Percentiles rank a stretch among this genome's conserved stretches.
Conservation (phyloP, 2,888 invertebrate genomes). For the Limnephilus marmoratus region DNA sequence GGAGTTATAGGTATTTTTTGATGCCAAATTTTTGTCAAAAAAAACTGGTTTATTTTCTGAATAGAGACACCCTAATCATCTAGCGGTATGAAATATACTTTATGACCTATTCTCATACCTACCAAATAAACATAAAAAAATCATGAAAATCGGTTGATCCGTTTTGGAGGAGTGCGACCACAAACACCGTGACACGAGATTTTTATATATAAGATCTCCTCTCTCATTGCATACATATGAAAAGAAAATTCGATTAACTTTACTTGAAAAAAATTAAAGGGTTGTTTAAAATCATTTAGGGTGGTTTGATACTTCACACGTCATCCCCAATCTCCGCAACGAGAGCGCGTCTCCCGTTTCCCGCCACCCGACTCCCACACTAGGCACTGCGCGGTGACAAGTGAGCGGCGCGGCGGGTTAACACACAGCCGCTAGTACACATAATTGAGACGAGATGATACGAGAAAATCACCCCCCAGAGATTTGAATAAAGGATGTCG, state of each 20-base stretch:
- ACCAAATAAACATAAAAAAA: no score
- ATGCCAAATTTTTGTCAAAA: no score
- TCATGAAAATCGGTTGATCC: no score
- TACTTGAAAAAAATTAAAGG: no score
- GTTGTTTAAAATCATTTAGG: background rate
- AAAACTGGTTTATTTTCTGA: no score
- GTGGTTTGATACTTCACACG: background rate
- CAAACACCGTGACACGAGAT: no score
- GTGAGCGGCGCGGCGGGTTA: slow-evolving; percentile 38
- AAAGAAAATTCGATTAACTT: background rate
- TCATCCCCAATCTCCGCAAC: background rate
- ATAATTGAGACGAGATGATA: slow-evolving; percentile 66
- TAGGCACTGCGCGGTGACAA: background rate
- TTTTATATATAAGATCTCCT: background rate
- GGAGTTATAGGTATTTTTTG: no score
- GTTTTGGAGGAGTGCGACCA: no score
- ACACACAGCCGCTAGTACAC: slow-evolving; percentile 41
- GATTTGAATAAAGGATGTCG: slow-evolving; percentile 64
- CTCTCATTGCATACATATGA: background rate
- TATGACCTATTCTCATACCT: no score
- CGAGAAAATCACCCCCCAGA: slow-evolving; percentile 60
- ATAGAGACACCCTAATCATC: no score
- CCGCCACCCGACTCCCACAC: no score
- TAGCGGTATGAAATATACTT: no score
- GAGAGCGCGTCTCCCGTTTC: background rate